phyloP scores from a whole-genome alignment of 2,113 vertebrate genomes.

The Eira barbara region DNA sequence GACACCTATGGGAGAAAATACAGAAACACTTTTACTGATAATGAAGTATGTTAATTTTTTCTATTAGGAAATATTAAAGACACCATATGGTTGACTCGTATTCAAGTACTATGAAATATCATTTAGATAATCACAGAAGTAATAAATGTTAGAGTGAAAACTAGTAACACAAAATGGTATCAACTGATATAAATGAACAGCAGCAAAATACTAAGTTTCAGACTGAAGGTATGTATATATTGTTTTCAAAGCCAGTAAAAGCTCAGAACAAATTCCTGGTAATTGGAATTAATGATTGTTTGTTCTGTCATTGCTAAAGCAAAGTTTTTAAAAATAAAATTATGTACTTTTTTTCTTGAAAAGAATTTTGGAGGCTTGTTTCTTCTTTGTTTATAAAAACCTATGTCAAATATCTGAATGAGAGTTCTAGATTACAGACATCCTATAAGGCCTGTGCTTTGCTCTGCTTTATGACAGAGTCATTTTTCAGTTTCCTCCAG shows the following conservation, averaged over 20 bases:
- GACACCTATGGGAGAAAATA: background rate
- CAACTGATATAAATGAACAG: background rate
- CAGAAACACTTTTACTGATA: background rate
- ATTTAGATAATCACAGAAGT: background rate
- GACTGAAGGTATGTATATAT: background rate
- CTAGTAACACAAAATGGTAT: background rate
- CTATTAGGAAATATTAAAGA: background rate
- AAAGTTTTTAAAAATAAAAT: background rate
- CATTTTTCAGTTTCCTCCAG: background rate
- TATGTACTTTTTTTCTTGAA: background rate
- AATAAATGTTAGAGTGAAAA: background rate
- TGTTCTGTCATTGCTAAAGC: background rate
- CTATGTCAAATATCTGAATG: background rate
- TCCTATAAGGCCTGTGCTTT: background rate
- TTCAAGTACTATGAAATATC: background rate
- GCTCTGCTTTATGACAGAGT: background rate
- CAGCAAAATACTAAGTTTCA: slow-evolving; percentile 31
- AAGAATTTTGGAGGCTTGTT: background rate
- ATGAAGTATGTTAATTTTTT: slow-evolving; percentile 35
- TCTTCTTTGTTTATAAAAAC: background rate
- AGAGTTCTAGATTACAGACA: background rate
- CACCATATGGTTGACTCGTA: background rate
- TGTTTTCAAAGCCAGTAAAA: slow-evolving; percentile 27
- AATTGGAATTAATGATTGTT: background rate
- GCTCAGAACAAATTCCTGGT: background rate